Percentiles rank a stretch among this genome's conserved stretches.
Evolutionary conservation across 2,888 invertebrate species (phyloP).

Genomic region (Apamea sordens): DNA sequence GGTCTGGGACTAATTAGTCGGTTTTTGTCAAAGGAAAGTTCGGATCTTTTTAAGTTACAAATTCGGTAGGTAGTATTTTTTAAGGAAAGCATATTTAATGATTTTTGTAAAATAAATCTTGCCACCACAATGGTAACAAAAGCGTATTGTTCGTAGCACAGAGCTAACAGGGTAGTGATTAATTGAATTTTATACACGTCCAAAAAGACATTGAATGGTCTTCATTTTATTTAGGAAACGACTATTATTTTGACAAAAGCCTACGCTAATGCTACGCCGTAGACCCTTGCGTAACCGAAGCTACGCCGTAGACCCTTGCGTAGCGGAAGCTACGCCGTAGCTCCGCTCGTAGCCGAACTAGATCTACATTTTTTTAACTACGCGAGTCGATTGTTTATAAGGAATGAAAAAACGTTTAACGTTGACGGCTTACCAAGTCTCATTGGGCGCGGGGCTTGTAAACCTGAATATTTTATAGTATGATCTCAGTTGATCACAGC

Average conservation of each 20-base stretch:
- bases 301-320: conserved; percentile 5
- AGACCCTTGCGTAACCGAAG: neutral
- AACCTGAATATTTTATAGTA: conserved; percentile 3
- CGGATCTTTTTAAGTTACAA: neutral
- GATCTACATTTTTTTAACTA: neutral
- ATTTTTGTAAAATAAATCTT: neutral
- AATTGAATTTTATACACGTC: neutral
- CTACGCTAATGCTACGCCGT: neutral
- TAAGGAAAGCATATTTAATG: neutral
- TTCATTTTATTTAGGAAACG: neutral
- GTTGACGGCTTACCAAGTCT: neutral
- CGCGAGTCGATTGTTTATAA: neutral
- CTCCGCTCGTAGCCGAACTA: neutral
- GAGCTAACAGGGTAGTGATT: neutral
- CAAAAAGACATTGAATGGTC: neutral
- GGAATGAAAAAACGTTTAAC: neutral
- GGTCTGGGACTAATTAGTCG: conserved; percentile 30
- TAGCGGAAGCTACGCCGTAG: conserved; percentile 8
- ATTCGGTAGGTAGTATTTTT: neutral
- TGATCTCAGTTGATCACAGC: neutral
- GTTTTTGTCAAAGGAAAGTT: conserved; percentile 6
- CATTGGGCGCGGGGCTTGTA: neutral
- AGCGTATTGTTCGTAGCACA: neutral
- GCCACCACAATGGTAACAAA: neutral
- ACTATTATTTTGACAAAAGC: neutral